Conservation (phyloP, 2,797 vertebrate genomes). For the Megaceryle alcyon region DNA sequence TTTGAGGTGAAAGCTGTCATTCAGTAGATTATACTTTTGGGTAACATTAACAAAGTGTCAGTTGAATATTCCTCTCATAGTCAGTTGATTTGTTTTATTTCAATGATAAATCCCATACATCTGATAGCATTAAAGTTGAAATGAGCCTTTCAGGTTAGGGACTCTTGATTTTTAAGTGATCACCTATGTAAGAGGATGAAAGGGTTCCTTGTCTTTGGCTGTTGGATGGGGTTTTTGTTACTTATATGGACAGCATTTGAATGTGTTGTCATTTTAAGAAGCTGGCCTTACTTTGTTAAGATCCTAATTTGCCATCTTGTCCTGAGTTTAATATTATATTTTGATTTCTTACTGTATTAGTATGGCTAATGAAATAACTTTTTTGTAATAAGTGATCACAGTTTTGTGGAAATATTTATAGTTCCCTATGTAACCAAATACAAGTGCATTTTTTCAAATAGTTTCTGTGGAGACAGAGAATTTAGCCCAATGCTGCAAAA, state of each 20-base stretch:
- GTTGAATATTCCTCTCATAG: neutral
- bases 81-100: neutral
- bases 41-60: neutral
- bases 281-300: neutral
- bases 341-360: neutral
- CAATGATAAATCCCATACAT: neutral
- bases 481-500: neutral
- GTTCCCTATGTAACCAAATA: neutral
- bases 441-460: neutral
- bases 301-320: neutral
- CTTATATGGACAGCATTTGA: neutral
- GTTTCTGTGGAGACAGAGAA: neutral
- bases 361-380: neutral
- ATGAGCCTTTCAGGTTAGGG: neutral
- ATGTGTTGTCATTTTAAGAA: neutral
- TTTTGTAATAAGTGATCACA: neutral
- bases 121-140: neutral
- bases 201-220: neutral
- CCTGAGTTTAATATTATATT: neutral
- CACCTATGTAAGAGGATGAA: neutral
- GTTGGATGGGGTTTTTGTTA: neutral
- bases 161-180: neutral
- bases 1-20: constrained; percentile 29
- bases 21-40: neutral
- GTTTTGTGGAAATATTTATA: neutral